Base-by-base conservation (phyloP, 2,113 vertebrate species). In the Cranoglanis bouderius region DNA sequence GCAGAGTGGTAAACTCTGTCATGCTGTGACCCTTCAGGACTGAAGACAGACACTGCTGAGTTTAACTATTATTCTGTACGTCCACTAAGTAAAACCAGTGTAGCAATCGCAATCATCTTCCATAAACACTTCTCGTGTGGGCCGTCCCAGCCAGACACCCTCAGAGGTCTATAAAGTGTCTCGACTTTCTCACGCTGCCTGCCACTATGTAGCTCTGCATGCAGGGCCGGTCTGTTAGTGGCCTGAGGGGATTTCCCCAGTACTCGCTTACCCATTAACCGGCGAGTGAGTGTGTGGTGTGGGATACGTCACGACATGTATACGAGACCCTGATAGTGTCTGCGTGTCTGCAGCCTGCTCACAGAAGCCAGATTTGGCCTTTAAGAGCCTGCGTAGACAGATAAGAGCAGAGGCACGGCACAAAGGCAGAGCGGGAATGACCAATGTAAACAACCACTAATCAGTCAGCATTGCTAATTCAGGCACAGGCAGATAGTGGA, bases 211-310 rank as follows among this genome's bases (percentile, higher is more conserved):
- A 75, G 81, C 89, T 89, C 21, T 87, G 80, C 72, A 61, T 87
- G 87, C 87, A 81, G 63, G 53, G 32, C 84, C 43, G 53, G 77
- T 82, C 85, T 85, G 87, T 87, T 78, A 75, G 82, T 85, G 85
- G 77, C 89, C 91, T 85, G 85, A 87, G 89, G 91, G 89, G 87
- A 80, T 89, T 84, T 89, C 65, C 43, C 82, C 70, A 87, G 59
- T 83, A 82, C 85, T 80, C 57, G 49, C 86, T 87, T 91, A 91
- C 85, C 89, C 85, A 89, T 90, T 91, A 91, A 87, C 89, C 35
- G 53, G 74, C n/a, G 32, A 61, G 81, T 67, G 87, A 43, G 63
- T 77, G 89, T 87, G 85, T 87, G 87, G 85, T 90, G 89, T 83
- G 88, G 85, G 72, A 85, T 87, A 75, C 53, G 85, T 80, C 74